Conservation (phyloP, 2,797 vertebrate species). For the Anguilla obscura region DNA sequence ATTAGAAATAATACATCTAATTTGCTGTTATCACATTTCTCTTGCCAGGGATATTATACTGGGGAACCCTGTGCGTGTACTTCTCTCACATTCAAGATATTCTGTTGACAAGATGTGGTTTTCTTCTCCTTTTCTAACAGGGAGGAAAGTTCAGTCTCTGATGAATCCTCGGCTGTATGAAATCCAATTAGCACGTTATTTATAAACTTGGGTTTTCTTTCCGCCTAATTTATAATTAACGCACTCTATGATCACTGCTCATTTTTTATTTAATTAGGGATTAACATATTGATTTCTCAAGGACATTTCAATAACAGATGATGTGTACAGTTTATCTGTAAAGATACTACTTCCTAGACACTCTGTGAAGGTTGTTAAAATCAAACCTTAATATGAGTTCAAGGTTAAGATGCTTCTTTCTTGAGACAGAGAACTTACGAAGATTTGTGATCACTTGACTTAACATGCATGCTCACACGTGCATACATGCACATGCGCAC, state of each 20-base stretch:
- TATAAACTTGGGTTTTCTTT: slow-evolving; percentile 42
- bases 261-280: slow-evolving; percentile 52
- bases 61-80: not conserved
- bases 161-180: slow-evolving; percentile 38
- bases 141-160: slow-evolving; percentile 33
- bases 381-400: not conserved
- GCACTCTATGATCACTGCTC: slow-evolving; percentile 53
- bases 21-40: slow-evolving; percentile 34
- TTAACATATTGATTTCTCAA: slow-evolving; percentile 49
- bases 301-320: slow-evolving; percentile 44
- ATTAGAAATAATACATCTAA: slow-evolving; percentile 29
- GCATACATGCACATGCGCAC: not conserved
- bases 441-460: not conserved
- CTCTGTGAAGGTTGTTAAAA: not conserved
- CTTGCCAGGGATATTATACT: not conserved
- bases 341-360: not conserved
- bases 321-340: not conserved
- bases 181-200: slow-evolving; percentile 51
- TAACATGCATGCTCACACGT: not conserved
- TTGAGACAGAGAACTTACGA: not conserved
- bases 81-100: not conserved
- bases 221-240: slow-evolving; percentile 49
- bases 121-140: not conserved
- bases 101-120: slow-evolving; percentile 26
- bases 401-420: not conserved